Evolutionary conservation across 2,888 invertebrate genomes (phyloP).

Genomic region (Netelia melanura): DNA sequence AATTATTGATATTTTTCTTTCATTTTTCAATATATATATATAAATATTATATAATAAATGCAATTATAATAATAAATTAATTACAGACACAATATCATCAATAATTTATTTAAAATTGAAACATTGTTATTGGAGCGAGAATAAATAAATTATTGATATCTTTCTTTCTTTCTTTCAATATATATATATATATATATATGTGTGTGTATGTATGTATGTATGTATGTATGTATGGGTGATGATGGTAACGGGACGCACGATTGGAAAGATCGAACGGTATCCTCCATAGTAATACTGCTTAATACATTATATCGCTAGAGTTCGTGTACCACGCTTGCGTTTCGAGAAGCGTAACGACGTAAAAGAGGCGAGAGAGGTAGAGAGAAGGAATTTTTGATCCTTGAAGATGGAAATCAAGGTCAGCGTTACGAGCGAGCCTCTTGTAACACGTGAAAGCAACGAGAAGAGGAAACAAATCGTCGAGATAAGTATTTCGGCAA

Average conservation of each 20-base stretch:
- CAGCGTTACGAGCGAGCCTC: conserved; percentile 21
- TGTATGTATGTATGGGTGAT: conserved; percentile 25
- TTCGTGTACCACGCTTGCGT: neutral
- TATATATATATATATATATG: neutral
- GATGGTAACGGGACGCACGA: conserved; percentile 64
- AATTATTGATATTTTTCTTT: too few relatives aligned
- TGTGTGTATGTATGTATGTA: neutral
- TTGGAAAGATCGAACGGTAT: conserved; percentile 66
- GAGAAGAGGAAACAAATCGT: neutral
- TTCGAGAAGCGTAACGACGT: conserved; percentile 2
- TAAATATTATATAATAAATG: neutral
- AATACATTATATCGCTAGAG: conserved; percentile 6
- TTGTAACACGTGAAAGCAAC: conserved; percentile 19
- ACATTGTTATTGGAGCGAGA: too few relatives aligned
- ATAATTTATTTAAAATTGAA: too few relatives aligned
- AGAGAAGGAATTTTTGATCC: neutral
- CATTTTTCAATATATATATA: conserved; percentile 15
- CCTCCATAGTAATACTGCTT: conserved; percentile 42
- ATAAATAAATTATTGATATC: too few relatives aligned
- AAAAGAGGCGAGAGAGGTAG: neutral
- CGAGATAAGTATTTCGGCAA: neutral
- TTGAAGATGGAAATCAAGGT: conserved; percentile 50
- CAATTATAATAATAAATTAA: too few relatives aligned
- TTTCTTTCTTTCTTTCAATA: neutral
- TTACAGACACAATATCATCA: too few relatives aligned